These are phyloP conservation scores for Toxonevra muliebris DNA, from an alignment of 2,888 invertebrate species.

Conservation along the genomic window DNA sequence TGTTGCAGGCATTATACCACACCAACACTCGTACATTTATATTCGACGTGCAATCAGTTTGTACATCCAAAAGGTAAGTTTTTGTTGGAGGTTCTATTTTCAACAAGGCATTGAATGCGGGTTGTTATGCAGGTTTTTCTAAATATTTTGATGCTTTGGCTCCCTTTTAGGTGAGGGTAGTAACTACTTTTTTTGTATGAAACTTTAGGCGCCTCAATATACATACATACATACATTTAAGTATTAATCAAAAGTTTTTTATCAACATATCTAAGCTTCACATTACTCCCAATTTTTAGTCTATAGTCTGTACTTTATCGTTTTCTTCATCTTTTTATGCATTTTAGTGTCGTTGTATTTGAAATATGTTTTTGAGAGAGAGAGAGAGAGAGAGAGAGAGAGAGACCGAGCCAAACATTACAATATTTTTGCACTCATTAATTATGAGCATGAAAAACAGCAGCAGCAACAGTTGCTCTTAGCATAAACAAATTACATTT, in stretches of 20 bases:
- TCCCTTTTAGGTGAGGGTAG: too few relatives aligned
- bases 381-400: too few relatives aligned
- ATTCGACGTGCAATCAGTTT: too few relatives aligned
- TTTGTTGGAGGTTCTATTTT: too few relatives aligned
- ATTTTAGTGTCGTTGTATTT: not conserved
- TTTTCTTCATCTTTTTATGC: slow-evolving; percentile 6
- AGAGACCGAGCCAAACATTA: not conserved
- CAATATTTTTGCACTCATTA: slow-evolving; percentile 30
- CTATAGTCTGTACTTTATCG: not conserved
- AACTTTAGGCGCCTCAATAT: too few relatives aligned
- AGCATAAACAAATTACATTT: slow-evolving; percentile 36
- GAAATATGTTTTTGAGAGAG: not conserved
- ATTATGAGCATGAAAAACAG: slow-evolving; percentile 19
- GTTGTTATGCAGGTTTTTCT: too few relatives aligned
- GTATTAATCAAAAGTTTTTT: slow-evolving; percentile 17
- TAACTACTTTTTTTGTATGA: too few relatives aligned
- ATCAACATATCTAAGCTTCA: not conserved
- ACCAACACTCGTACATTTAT: too few relatives aligned
- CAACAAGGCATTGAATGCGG: too few relatives aligned
- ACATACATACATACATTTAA: not conserved
- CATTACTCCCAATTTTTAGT: slow-evolving; percentile 22
- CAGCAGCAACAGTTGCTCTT: slow-evolving; percentile 28
- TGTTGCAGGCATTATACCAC: too few relatives aligned
- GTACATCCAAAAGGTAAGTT: too few relatives aligned
- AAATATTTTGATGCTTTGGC: too few relatives aligned